phyloP scores from a whole-genome alignment of 1,140 invertebrate genomes.

The Dendroctonus ponderosae region DNA sequence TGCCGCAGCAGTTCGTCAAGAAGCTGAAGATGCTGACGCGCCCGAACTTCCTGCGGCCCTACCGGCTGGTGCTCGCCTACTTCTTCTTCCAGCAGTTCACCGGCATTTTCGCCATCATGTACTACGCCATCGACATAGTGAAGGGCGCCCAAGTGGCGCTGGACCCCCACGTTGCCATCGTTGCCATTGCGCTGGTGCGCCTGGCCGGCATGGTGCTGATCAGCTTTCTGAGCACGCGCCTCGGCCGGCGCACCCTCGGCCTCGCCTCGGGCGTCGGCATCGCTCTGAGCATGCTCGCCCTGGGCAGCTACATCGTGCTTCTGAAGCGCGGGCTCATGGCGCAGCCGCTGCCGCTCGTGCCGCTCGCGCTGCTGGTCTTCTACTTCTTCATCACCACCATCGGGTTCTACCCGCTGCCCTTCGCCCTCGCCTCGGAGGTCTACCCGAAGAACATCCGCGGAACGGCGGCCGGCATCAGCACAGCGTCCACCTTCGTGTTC shows the following conservation, averaged over 20 bases:
- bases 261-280: slow-evolving; percentile 63
- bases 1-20: slow-evolving; percentile 35
- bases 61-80: slow-evolving; percentile 62
- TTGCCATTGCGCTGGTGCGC: slow-evolving; percentile 58
- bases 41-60: slow-evolving; percentile 60
- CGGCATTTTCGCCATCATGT: slow-evolving; percentile 65
- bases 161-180: slow-evolving; percentile 59
- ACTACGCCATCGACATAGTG: slow-evolving; percentile 67
- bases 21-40: slow-evolving; percentile 49
- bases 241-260: slow-evolving; percentile 58
- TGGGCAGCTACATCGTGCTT: slow-evolving; percentile 54
- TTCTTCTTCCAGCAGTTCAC: slow-evolving; percentile 64
- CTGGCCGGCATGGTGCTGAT: slow-evolving; percentile 57
- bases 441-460: slow-evolving; percentile 68
- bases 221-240: slow-evolving; percentile 56
- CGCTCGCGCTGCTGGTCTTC: slow-evolving; percentile 56
- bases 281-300: slow-evolving; percentile 57
- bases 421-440: slow-evolving; percentile 74
- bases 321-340: slow-evolving; percentile 44
- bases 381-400: slow-evolving; percentile 64
- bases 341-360: slow-evolving; percentile 47
- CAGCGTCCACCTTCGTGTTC: slow-evolving; percentile 66
- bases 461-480: slow-evolving; percentile 64
- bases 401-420: slow-evolving; percentile 66
- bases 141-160: slow-evolving; percentile 57